Evolutionary conservation across 1,140 invertebrate species (phyloP), one percentile per base, ranked within the genome.

Genomic region (Drosophila pectinifera): DNA sequence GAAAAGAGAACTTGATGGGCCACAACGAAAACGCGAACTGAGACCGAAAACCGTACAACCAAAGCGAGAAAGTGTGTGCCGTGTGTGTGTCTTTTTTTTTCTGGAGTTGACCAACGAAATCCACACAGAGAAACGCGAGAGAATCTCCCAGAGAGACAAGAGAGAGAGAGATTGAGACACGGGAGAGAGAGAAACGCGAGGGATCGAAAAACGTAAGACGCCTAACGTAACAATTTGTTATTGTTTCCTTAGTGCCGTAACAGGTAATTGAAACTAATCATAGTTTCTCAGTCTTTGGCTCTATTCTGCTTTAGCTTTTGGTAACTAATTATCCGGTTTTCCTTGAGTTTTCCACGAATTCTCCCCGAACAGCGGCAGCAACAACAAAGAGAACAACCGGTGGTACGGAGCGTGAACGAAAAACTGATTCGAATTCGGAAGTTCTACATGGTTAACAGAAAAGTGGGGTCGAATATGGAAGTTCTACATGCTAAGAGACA

Each of bases 381-480:
- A 63, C 80, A 83, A 72, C 79, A 82, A 79, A 68, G 69, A 78
- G 64, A 79, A 62, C 73, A 69, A 65, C 79, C 75, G 84, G 65
- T 81, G 70, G 58, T 70, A 64, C 56, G 65, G 59, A 78, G 59
- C 55, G 70, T 69, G 55, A 51, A 65, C 67, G 67, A 65, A 79
- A 86, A 79, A 31, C 61, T 80, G 77, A 84, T 53, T 46, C 70
- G 65, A 73, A 72, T 67, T 31, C 28, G 28, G 28, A 31, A 10
- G 28, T 31, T 31, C 28, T 31, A 31, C 28, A 31, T 31, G 28
- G 28, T 7, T 31, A 31, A 31, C 28, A 31, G 8, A 31, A 31
- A 31, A 31, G 28, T 31, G 7, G 28, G 28, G 28, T 31, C 28
- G 28, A 31, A 31, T 31, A 31, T 31, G 28, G 28, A 2, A 31